Base-by-base conservation (phyloP, 2,888 invertebrate genomes). In the Lasiommata megera region DNA sequence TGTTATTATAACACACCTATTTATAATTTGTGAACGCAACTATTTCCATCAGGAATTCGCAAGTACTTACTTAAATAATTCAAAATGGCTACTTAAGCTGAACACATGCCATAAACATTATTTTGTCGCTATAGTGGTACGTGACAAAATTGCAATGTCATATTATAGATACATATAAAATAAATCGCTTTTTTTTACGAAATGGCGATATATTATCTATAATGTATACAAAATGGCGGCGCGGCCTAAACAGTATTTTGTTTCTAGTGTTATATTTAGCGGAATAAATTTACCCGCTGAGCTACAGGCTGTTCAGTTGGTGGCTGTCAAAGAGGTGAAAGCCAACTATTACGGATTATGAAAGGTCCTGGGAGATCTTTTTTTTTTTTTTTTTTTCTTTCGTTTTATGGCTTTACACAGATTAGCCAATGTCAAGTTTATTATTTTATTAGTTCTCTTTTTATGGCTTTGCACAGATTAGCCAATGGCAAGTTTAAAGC, bases 241-340 rank as follows among this genome's bases (percentile, higher is more conserved):
- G 31, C 58, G 41, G 57, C 51, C 60, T 43, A 57, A 55, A 43
- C 51, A 56, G 48, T 59, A 60, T 61, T 41, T 56, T 61, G 56
- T 57, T 54, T 9, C 7, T 31, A 31, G 56, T 63, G 64, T 67
- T 54, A 61, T 67, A 64, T 63, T 66, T 65, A 60, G 56, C 46
- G 56, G 54, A 66, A 61, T 58, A 58, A 56, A 23, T 64, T 64
- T 54, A 46, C 59, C 69, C 67, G 68, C 71, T 70, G 64, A 69
- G 78, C 72, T 70, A 31, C 29, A 46, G 31, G 31, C 16, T 31
- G 46, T 16, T 29, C 29, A 16, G 11, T 16, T 5, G 6, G 9
- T 31, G 31, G 46, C 16, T 1, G 14, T 44, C 28, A 28, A 8
- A n/a, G 8, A 14, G 28, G 11, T 34, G 3, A 23, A 2, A 23